phyloP scores from a whole-genome alignment of 2,888 invertebrate genomes.

The Andrena flavipes region DNA sequence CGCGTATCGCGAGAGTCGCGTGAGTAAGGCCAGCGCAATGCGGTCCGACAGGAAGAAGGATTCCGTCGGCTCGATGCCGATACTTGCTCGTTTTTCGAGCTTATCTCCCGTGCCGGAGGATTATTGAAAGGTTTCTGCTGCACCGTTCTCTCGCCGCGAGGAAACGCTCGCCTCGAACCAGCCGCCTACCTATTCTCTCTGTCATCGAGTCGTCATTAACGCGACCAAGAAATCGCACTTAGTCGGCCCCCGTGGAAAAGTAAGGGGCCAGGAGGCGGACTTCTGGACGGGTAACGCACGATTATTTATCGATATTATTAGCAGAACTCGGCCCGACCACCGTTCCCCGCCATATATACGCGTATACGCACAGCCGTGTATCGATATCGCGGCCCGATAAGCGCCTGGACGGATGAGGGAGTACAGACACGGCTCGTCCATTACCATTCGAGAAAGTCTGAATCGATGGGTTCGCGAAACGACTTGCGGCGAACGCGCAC shows the following conservation, averaged over 20 bases:
- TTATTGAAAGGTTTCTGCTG: slow-evolving; percentile 48
- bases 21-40: slow-evolving; percentile 57
- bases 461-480: slow-evolving; percentile 76
- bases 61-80: slow-evolving; percentile 53
- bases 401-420: slow-evolving; percentile 61
- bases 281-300: background rate
- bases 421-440: slow-evolving; percentile 81
- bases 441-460: slow-evolving; percentile 78
- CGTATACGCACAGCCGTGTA: slow-evolving; percentile 57
- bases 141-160: slow-evolving; percentile 17
- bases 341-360: slow-evolving; percentile 42
- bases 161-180: slow-evolving; percentile 11
- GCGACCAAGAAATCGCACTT: background rate
- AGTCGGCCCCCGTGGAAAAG: background rate
- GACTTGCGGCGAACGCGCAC: slow-evolving; percentile 70
- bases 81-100: slow-evolving; percentile 44
- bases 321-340: background rate
- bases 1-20: slow-evolving; percentile 27
- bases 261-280: background rate
- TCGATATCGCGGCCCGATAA: slow-evolving; percentile 79
- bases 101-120: slow-evolving; percentile 50
- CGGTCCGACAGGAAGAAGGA: slow-evolving; percentile 63
- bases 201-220: slow-evolving; percentile 13
- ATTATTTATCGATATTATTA: slow-evolving; percentile 55
- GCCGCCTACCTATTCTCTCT: slow-evolving; percentile 11